Conservation (phyloP, 2,797 vertebrate species). For the Sebastes wilsoni region DNA sequence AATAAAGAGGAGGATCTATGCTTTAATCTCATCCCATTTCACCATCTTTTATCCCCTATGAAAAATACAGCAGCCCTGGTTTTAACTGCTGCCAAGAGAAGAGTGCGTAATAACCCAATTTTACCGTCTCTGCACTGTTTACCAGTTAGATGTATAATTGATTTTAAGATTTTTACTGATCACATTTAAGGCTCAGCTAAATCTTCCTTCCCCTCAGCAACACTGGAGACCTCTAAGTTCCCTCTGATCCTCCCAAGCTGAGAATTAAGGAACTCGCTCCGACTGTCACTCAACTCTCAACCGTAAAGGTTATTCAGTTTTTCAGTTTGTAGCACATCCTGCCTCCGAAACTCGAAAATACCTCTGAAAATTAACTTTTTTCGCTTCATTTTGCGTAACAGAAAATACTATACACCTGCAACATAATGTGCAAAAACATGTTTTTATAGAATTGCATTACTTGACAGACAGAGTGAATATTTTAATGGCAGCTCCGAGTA, state of each 20-base stretch:
- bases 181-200: slow-evolving; percentile 37
- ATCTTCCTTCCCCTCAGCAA: background rate
- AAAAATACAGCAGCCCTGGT: slow-evolving; percentile 42
- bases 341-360: background rate
- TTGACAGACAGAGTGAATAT: background rate
- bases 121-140: slow-evolving; percentile 41
- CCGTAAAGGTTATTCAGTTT: slow-evolving; percentile 30
- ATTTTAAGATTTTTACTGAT: slow-evolving; percentile 58
- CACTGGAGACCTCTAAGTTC: slow-evolving; percentile 7
- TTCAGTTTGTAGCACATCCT: slow-evolving; percentile 4
- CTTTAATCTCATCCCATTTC: slow-evolving; percentile 50
- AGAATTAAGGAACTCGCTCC: background rate
- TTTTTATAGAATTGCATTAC: background rate
- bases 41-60: slow-evolving; percentile 25
- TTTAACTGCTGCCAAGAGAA: slow-evolving; percentile 36
- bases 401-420: background rate
- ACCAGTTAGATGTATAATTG: slow-evolving; percentile 57
- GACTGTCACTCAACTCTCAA: slow-evolving; percentile 13
- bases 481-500: slow-evolving; percentile 23
- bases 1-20: slow-evolving; percentile 14
- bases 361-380: background rate
- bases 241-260: slow-evolving; percentile 13
- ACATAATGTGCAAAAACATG: background rate
- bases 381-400: slow-evolving; percentile 2
- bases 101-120: slow-evolving; percentile 44